Base-by-base conservation (phyloP, 2,888 invertebrate species). In the Cecidostiba fungosa region DNA sequence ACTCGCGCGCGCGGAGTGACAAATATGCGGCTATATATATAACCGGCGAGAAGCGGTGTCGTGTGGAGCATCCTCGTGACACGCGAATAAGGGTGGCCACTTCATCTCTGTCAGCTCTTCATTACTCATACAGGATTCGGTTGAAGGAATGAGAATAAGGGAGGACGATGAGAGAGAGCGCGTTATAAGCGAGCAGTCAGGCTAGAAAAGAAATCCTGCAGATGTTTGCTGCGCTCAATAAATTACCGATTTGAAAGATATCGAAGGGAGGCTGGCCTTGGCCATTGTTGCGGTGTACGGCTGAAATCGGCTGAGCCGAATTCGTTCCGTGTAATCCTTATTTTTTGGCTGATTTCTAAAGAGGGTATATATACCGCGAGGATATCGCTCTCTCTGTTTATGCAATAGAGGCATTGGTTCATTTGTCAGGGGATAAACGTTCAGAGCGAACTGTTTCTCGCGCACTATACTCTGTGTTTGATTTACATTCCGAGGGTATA, bases 41-140 rank as follows among this genome's bases (percentile, higher is more conserved):
- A 77, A 5, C 59, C 36, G 72, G 19, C 43, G 26, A n/a, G 54
- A 43, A 16, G 70, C 54, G 47, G 43, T 14, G 43, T 69, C 50
- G 80, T n/a, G 59, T n/a, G 32, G 26, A 26, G 50, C 77, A 39
- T 74, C 78, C 47, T 85, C 76, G 79, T 84, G 83, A 82, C 85
- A 78, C 87, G 82, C 89, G 90, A 90, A 90, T 90, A 91, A 89
- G 88, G 87, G 84, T 87, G 87, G 87, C 79, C 87, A 88, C 89
- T 90, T 89, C 89, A 87, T 89, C 89, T 89, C 88, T 89, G 89
- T 89, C 88, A 88, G 88, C 89, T 91, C 89, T 89, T 90, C 89
- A 90, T 90, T 90, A 89, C 89, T 89, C 90, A 89, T 89, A 87
- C 66, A 85, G 85, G 66, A 77, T 43, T 77, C 72, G 70, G 19